phyloP scores from a whole-genome alignment of 2,797 vertebrate genomes.

The Carapus acus region DNA sequence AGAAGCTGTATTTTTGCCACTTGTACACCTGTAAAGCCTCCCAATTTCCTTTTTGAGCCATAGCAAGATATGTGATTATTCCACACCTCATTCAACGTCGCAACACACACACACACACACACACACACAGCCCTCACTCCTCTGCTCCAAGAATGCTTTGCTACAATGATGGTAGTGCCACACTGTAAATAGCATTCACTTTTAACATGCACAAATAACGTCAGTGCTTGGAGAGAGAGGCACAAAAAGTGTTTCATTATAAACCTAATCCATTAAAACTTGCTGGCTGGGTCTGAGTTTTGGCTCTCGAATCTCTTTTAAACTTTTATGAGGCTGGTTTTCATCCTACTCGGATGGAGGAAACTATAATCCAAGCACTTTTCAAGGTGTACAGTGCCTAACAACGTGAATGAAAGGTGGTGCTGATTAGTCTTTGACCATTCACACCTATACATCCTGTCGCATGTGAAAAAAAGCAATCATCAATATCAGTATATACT shows the following conservation, averaged over 20 bases:
- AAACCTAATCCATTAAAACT: slow-evolving; percentile 72
- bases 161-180: slow-evolving; percentile 51
- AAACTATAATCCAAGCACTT: slow-evolving; percentile 43
- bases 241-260: slow-evolving; percentile 76
- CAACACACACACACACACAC: slow-evolving; percentile 8
- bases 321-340: slow-evolving; percentile 61
- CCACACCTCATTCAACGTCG: no score
- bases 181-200: slow-evolving; percentile 66
- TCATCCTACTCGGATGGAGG: slow-evolving; percentile 61
- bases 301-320: slow-evolving; percentile 62
- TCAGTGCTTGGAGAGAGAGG: slow-evolving; percentile 70
- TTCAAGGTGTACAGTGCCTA: slow-evolving; percentile 38
- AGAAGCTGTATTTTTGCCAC: no score
- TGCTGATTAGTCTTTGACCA: slow-evolving; percentile 23
- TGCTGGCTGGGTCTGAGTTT: slow-evolving; percentile 59
- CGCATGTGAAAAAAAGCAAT: no score
- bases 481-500: no score
- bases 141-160: slow-evolving; percentile 26
- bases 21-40: no score
- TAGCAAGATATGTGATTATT: no score
- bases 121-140: slow-evolving; percentile 17
- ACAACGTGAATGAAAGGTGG: slow-evolving; percentile 35
- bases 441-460: slow-evolving; percentile 5
- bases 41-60: no score
- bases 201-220: slow-evolving; percentile 68